Conservation (phyloP, 2,888 invertebrate genomes). For the Dasysyrphus albostriatus region DNA sequence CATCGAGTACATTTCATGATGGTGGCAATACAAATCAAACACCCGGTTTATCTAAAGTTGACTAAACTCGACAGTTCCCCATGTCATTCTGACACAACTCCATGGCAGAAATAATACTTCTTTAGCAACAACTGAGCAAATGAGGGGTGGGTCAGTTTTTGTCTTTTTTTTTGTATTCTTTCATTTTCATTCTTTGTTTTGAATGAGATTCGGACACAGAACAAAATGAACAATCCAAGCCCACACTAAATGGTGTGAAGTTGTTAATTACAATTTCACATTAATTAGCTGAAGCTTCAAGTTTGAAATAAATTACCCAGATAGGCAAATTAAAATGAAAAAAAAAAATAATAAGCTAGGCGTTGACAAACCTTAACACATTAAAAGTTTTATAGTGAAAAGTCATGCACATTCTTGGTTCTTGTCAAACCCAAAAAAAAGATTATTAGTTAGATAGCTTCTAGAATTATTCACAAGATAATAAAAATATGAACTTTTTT, state of each 20-base stretch:
- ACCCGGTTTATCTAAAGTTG: slow-evolving; percentile 65
- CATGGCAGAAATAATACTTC: slow-evolving; percentile 2
- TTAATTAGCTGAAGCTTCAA: slow-evolving; percentile 65
- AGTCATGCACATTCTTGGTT: slow-evolving; percentile 46
- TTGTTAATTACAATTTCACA: slow-evolving; percentile 74
- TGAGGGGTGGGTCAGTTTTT: slow-evolving; percentile 70
- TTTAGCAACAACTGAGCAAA: slow-evolving; percentile 32
- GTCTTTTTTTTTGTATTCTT: background rate
- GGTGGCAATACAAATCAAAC: slow-evolving; percentile 45
- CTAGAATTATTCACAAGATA: slow-evolving; percentile 26
- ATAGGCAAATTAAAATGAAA: slow-evolving; percentile 30
- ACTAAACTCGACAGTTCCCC: slow-evolving; percentile 35
- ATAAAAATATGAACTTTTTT: slow-evolving; percentile 34
- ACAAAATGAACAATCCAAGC: slow-evolving; percentile 30
- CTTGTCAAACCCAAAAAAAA: slow-evolving; percentile 16
- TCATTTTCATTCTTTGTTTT: slow-evolving; percentile 15
- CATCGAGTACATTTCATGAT: slow-evolving; percentile 29
- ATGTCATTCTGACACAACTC: slow-evolving; percentile 25
- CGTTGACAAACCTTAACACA: slow-evolving; percentile 60
- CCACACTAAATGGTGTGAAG: slow-evolving; percentile 73
- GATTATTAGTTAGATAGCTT: background rate
- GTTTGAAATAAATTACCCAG: slow-evolving; percentile 69
- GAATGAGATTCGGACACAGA: slow-evolving; percentile 1
- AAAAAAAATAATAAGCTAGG: slow-evolving; percentile 23
- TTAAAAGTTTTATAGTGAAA: slow-evolving; percentile 25